Evolutionary conservation across 1,140 invertebrate species (phyloP).

Genomic region (Brachionus rotundiformis): DNA sequence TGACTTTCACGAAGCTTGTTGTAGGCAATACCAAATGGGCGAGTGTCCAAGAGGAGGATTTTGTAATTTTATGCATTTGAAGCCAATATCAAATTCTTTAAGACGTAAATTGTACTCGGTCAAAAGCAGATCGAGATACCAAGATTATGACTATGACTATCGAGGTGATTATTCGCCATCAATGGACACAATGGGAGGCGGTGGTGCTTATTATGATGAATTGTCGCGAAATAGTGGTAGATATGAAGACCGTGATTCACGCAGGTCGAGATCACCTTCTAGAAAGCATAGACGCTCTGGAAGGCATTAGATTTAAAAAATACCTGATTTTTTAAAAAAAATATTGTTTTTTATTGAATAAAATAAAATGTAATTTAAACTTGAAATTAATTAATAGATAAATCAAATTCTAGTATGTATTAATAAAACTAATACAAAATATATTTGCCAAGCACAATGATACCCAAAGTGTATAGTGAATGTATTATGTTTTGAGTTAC

Average conservation of each 20-base stretch:
- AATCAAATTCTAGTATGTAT: not conserved
- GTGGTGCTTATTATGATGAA: conserved; percentile 31
- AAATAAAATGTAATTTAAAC: conserved; percentile 28
- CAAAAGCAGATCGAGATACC: conserved; percentile 16
- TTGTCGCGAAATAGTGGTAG: conserved; percentile 25
- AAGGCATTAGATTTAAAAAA: conserved; percentile 1
- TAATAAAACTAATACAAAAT: too few relatives aligned
- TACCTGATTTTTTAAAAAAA: not conserved
- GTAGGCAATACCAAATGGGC: conserved; percentile 97
- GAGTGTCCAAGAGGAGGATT: conserved; percentile 97
- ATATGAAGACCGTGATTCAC: conserved; percentile 21
- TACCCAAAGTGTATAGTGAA: too few relatives aligned
- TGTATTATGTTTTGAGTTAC: too few relatives aligned
- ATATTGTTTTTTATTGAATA: conserved; percentile 39
- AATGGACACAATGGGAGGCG: conserved; percentile 45
- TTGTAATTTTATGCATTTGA: conserved; percentile 99
- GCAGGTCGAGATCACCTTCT: conserved; percentile 20
- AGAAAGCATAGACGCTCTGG: conserved; percentile 30
- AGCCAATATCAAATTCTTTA: conserved; percentile 90
- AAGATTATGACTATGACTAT: conserved; percentile 27
- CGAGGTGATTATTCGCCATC: conserved; percentile 30
- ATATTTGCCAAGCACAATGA: too few relatives aligned
- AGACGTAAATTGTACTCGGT: conserved; percentile 66
- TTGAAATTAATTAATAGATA: not conserved
- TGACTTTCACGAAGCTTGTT: conserved; percentile 97